These are phyloP conservation scores for Chroicocephalus ridibundus DNA, from an alignment of 2,113 vertebrate genomes.

Conservation along the genomic window DNA sequence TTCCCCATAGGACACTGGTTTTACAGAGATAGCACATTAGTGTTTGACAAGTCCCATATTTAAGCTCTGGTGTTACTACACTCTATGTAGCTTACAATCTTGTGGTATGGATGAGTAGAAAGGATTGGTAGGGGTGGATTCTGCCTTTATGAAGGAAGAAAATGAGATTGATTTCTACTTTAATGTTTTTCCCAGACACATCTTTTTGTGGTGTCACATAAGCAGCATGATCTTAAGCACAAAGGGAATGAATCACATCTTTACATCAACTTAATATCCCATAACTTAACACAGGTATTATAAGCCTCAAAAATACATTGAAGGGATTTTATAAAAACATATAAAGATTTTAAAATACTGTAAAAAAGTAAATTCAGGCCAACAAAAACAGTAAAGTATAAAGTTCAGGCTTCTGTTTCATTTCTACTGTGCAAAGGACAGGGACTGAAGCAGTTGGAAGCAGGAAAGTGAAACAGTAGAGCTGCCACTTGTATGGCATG, in stretches of 20 bases:
- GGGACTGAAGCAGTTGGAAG: not conserved
- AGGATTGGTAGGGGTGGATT: not conserved
- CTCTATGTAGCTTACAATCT: not conserved
- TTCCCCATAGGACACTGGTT: not conserved
- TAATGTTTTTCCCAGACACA: conserved; percentile 18
- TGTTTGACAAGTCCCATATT: not conserved
- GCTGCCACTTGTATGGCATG: not conserved
- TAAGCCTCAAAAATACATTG: conserved; percentile 22
- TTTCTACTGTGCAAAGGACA: not conserved
- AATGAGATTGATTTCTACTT: not conserved
- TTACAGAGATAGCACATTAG: not conserved
- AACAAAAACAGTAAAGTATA: not conserved
- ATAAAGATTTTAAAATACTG: not conserved
- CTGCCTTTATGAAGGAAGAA: not conserved
- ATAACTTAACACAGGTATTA: not conserved
- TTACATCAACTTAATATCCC: not conserved
- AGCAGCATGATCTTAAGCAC: not conserved
- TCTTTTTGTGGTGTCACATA: not conserved
- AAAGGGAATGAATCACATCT: not conserved
- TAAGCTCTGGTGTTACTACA: not conserved
- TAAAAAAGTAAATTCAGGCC: not conserved
- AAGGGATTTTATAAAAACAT: conserved; percentile 8
- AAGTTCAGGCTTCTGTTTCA: conserved; percentile 39
- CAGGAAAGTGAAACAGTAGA: not conserved
- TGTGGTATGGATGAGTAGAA: not conserved